Evolutionary conservation across 2,888 invertebrate genomes (phyloP), one percentile per base, ranked within the genome.

Genomic region (Helleia helle): DNA sequence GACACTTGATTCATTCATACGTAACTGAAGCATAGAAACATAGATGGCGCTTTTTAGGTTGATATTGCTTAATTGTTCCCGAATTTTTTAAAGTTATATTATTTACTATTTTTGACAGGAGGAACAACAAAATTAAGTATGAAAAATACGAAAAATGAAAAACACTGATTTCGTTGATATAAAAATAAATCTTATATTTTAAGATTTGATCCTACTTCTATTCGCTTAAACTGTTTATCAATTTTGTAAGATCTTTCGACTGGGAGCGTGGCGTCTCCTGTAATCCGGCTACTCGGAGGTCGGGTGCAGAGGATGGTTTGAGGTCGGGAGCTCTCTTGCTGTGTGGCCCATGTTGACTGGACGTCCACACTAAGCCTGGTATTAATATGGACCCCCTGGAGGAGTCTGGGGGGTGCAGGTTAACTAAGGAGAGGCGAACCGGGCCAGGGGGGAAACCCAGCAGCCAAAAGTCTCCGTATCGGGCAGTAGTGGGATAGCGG

Each of bases 361-460:
- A 90, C 89, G 93, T 93, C 93, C 93, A 88, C 92, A 90, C 95
- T 96, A 96, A 96, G 96, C 94, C 90, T 86, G 93, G 93, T 94
- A 93, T 96, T 94, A 92, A 96, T 94, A 96, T 96, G 96, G 95
- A 87, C 86, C 86, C 87, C 89, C 88, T 79, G 89, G 92, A 91
- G 95, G 94, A 96, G 90, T 91, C 89, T 61, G 72, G 72, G 74
- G 59, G 71, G 69, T 77, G 76, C 83, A 84, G 84, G 96, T 97
- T 93, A 88, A 89, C 90, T 93, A 95, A 96, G 91, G 96, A 95
- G 95, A 91, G 94, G 93, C 92, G 96, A 87, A 96, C 88, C 93
- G 96, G 96, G 95, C 94, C 95, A 96, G 96, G 92, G 94, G 94
- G 94, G 96, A 93, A 94, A 96, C 94, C 91, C 93, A 96, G 96